Evolutionary conservation across 1,140 invertebrate genomes (phyloP), one percentile per base, ranked within the genome.

Genomic region (Caenorhabditis tropicalis): DNA sequence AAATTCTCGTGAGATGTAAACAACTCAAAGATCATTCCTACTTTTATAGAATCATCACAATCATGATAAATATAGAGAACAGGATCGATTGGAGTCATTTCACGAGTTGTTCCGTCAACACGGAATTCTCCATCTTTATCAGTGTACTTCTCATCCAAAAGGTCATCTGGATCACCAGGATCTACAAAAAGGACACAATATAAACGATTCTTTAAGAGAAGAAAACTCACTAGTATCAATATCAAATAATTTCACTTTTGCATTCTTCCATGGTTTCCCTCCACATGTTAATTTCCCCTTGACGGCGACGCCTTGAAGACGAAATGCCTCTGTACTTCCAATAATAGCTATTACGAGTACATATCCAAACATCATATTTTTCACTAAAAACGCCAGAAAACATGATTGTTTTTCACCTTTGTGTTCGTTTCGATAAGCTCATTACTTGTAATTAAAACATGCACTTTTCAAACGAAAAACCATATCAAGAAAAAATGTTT

Each of bases 81-180:
- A 7, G 87, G 88, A 81, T 90, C 89, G 33, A 90, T 91, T 53
- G 89, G 83, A 0, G 89, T 90, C 27, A 89, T 46, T 87, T 90
- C 89, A n/a, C 85, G 53, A 9, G 89, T 91, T 0, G 51, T 81
- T n/a, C 89, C 89, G 48, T 87, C 65, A 0, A 90, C 48, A 27
- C 81, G 43, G 74, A 90, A 91, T 27, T 87, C 65, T 2, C 89
- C 89, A 21, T 87, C 36, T 31, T 56, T 74, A 19, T 87, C 86
- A 16, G 86, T 87, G 53, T 79, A 82, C 79, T 87, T 87, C 46
- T 87, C 86, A 49, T 87, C 86, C 27, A 87, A 46, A 39, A 79
- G 81, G 43, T 87, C 86, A 53, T 87, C 86, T n/a, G 86, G 39
- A 39, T 87, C 86, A 21, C 83, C 83, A 16, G 85, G 84, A 39